Evolutionary conservation across 2,888 invertebrate species (phyloP).

Genomic region (Volucella inanis): DNA sequence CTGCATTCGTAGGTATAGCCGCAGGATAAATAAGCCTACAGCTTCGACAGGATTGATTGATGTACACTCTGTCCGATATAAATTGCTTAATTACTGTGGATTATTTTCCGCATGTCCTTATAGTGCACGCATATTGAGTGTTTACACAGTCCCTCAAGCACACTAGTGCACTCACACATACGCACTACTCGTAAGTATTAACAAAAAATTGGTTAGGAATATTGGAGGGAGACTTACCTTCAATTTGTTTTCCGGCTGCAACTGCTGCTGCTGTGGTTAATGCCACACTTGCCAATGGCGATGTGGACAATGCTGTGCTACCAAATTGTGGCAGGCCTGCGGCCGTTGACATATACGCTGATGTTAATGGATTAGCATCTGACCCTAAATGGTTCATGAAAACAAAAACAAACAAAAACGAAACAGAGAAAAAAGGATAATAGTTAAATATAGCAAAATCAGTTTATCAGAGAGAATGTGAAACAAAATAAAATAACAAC

Average conservation of each 20-base stretch:
- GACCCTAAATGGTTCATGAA: constrained; percentile 77
- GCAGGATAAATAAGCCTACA: constrained; percentile 63
- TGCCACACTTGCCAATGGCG: constrained; percentile 86
- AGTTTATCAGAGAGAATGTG: constrained; percentile 12
- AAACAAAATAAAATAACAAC: not conserved
- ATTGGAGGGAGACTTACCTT: constrained; percentile 85
- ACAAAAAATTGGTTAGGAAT: constrained; percentile 44
- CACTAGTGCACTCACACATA: constrained; percentile 21
- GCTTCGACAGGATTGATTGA: constrained; percentile 69
- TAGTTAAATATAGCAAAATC: constrained; percentile 42
- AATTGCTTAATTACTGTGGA: constrained; percentile 74
- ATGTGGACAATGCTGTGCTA: constrained; percentile 85
- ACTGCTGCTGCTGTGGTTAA: constrained; percentile 90
- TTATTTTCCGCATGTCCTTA: constrained; percentile 57
- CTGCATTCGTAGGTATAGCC: constrained; percentile 30
- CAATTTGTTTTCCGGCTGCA: constrained; percentile 95
- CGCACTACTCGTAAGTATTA: constrained; percentile 13
- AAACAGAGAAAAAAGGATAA: constrained; percentile 37
- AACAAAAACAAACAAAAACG: constrained; percentile 40
- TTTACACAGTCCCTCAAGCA: constrained; percentile 37
- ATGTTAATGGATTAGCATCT: constrained; percentile 85
- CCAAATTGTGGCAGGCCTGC: constrained; percentile 85
- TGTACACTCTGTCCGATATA: constrained; percentile 54
- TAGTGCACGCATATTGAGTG: constrained; percentile 29
- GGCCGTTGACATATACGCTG: constrained; percentile 85